A percentile compares a stretch with the other conserved stretches of the same genome.
phyloP scores from a whole-genome alignment of 1,140 invertebrate genomes.

The Chironomus striatipennis region DNA sequence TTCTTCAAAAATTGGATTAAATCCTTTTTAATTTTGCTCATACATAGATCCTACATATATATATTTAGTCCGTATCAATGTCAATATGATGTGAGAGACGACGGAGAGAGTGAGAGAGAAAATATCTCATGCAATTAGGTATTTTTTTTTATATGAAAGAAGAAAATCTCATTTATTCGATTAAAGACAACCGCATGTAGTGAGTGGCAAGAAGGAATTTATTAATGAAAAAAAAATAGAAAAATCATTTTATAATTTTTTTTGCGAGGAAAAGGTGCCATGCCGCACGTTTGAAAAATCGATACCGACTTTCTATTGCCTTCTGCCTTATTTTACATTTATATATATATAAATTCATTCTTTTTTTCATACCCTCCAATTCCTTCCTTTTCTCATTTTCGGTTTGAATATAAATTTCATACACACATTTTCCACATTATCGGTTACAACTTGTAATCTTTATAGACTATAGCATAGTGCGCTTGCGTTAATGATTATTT shows the following conservation, averaged over 20 bases:
- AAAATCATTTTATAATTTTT: not conserved
- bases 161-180: conserved; percentile 1
- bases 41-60: not conserved
- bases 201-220: too few relatives aligned
- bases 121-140: too few relatives aligned
- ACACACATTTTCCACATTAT: conserved; percentile 15
- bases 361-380: not conserved
- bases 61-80: too few relatives aligned
- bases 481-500: conserved; percentile 21
- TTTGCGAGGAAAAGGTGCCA: not conserved
- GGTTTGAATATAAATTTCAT: not conserved
- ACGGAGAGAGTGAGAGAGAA: not conserved
- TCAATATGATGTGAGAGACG: too few relatives aligned
- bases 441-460: conserved; percentile 22
- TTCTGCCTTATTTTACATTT: conserved; percentile 20
- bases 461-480: not conserved
- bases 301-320: conserved; percentile 11
- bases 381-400: not conserved
- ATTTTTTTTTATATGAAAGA: not conserved
- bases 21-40: not conserved
- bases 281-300: not conserved
- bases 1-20: not conserved
- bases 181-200: not conserved
- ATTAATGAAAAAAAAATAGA: conserved; percentile 10
- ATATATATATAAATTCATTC: not conserved